Conservation (phyloP, 2,113 vertebrate species). For the Chiloscyllium plagiosum region DNA sequence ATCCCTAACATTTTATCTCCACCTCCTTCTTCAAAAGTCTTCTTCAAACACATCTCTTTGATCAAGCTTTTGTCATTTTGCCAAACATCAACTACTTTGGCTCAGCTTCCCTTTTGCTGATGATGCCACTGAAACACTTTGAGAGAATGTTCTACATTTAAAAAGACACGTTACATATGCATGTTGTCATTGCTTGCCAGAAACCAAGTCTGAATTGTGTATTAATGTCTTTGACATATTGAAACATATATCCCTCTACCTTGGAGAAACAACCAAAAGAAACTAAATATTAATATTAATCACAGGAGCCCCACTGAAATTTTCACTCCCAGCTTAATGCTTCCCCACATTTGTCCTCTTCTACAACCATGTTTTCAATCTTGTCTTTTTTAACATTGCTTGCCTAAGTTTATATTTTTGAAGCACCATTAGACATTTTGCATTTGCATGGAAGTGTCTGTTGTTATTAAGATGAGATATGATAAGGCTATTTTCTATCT, state of each 20-base stretch:
- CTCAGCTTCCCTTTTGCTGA: neutral
- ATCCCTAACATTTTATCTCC: neutral
- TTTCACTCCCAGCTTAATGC: neutral
- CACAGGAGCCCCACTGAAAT: neutral
- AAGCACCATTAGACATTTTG: neutral
- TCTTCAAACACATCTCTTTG: neutral
- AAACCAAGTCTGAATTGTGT: neutral
- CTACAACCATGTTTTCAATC: neutral
- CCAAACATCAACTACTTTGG: neutral
- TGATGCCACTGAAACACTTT: neutral
- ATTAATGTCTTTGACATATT: neutral
- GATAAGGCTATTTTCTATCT: neutral
- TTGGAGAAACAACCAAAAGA: neutral
- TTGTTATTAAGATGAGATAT: neutral
- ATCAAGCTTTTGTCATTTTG: neutral
- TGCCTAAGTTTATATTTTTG: neutral
- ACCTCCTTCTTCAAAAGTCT: neutral
- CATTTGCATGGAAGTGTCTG: neutral
- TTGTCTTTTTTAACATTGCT: neutral
- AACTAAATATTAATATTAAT: neutral
- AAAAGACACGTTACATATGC: neutral
- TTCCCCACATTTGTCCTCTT: neutral
- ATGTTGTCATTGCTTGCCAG: neutral
- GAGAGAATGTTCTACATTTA: neutral
- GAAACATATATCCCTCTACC: neutral